Evolutionary conservation across 2,797 vertebrate genomes (phyloP), one percentile per base, ranked within the genome.

Genomic region (Danio tinwini): DNA sequence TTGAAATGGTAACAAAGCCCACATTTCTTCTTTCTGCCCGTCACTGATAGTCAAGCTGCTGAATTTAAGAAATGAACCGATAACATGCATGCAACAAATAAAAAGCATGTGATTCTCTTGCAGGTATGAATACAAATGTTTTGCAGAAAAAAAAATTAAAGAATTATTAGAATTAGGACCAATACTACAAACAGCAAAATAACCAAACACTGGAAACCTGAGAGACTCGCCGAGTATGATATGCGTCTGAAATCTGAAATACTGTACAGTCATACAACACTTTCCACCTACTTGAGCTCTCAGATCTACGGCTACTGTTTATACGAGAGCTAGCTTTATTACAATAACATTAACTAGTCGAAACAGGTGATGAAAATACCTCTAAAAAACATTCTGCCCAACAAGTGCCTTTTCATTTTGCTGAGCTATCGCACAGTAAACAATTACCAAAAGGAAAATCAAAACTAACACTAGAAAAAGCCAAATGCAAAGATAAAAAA

Each of bases 191-290:
- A 70, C 65, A 80, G 67, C 62, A 81, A 61, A 83, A 56, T 37
- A 82, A 71, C 59, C 58, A 67, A 80, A 85, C 74, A 70, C 61
- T 69, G 50, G 75, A 81, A 74, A 83, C 81, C 84, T 85, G 84
- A 85, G 80, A 84, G 76, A 85, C 74, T 75, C 17, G 37, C 65
- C 19, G 78, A 68, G 65, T 74, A 76, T 75, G 64, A 73, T 68
- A 78, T 80, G 69, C 69, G 62, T 39, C 16, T 47, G 69, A 52
- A 78, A 78, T 69, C 16, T 47, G 69, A 52, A 78, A 78, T 69
- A 78, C 81, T 82, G 69, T 73, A 55, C 69, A 64, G 50, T 19
- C 68, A 80, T 64, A 64, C 50, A 79, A 72, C 55, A 72, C 56
- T 70, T 50, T 29, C 42, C 21, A 74, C 56, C 45, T 67, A n/a